Conservation (phyloP, 2,797 vertebrate genomes). For the Acropternis orthonyx region DNA sequence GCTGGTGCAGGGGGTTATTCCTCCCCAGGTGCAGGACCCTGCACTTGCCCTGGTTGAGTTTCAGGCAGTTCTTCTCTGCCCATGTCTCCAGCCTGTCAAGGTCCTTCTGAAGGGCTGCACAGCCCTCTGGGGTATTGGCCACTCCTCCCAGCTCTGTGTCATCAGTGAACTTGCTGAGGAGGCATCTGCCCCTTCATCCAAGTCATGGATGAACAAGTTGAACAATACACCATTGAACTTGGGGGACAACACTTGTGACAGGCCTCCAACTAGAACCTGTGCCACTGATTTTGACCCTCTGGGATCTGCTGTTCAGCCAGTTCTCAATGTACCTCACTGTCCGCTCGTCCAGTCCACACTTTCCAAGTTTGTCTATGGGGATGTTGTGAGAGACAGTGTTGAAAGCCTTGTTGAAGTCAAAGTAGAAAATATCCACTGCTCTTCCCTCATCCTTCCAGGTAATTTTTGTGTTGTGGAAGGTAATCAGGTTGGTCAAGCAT, state of each 20-base stretch:
- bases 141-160: neutral
- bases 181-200: neutral
- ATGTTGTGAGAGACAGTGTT: neutral
- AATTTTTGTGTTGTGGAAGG: neutral
- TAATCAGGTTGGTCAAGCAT: neutral
- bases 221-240: neutral
- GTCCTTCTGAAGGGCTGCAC: neutral
- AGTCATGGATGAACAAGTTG: neutral
- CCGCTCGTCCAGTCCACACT: neutral
- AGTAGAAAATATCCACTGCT: neutral
- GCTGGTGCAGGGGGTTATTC: neutral
- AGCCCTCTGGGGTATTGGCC: fast-evolving
- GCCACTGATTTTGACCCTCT: neutral
- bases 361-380: neutral
- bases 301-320: neutral
- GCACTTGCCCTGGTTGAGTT: neutral
- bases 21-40: neutral
- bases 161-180: neutral
- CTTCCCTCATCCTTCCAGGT: neutral
- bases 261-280: neutral
- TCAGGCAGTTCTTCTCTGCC: neutral
- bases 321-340: neutral
- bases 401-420: neutral
- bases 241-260: neutral
- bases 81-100: fast-evolving